Evolutionary conservation across 2,888 invertebrate genomes (phyloP), one percentile per base, ranked within the genome.

Genomic region (Hetaerina titia): DNA sequence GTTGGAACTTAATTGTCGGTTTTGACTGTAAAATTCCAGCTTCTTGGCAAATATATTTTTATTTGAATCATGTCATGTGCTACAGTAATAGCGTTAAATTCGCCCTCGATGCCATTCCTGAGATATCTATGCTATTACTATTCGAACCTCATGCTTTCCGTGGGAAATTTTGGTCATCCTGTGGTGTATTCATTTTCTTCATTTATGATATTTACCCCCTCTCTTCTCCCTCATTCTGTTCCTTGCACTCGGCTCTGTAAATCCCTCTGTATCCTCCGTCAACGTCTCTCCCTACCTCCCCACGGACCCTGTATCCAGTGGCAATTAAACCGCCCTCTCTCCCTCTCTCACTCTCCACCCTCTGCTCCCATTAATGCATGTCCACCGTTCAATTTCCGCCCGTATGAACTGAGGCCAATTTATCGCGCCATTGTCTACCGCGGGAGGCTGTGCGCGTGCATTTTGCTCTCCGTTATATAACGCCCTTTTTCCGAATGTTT

Each of bases 361-460:
- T 19, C 90, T 15, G 60, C 90, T 92, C 69, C 92, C 92, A 92
- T 92, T 92, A 92, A 92, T 74, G 92, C 92, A 92, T 92, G 56
- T 45, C 92, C 92, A 69, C 92, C 89, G 89, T 58, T 89, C 64
- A 56, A 92, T 92, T 69, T 92, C 63, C 92, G 22, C 90, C 63
- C 63, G 63, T 90, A 31, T 63, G 90, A 69, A 69, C 69, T 15
- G 69, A 74, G n/a, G 92, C 56, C 69, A 64, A 64, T 69, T 69
- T 69, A 92, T 69, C 92, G 56, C 92, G 57, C 56, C 63, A 56
- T 56, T 64, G 69, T 89, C 57, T 58, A 13, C n/a, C 6, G 89
- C 89, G 45, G 57, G 22, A 15, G 88, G 45, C 56, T 56, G 88
- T 45, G 88, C 45, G 88, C 31, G 45, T 57, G 58, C 19, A 69